Conservation (phyloP, 2,888 invertebrate species). For the Cistogaster globosa region DNA sequence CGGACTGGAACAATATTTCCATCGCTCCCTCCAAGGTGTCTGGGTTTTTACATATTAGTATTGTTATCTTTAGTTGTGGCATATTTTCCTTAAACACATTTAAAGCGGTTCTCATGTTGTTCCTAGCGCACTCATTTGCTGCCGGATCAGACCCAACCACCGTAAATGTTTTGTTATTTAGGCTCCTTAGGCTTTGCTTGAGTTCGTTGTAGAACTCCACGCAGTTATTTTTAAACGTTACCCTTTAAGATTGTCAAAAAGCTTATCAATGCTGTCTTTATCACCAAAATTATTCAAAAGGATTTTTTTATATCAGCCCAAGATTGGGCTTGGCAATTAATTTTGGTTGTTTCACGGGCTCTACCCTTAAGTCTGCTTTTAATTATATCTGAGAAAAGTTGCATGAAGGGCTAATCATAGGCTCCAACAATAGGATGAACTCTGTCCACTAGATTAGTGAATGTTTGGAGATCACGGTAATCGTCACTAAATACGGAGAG, state of each 20-base stretch:
- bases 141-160: not conserved
- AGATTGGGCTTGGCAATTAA: not conserved
- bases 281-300: not conserved
- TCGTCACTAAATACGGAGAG: too few species aligned
- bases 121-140: not conserved
- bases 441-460: too few species aligned
- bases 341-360: not conserved
- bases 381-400: not conserved
- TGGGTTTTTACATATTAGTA: not conserved
- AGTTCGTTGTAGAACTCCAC: slow-evolving; percentile 1
- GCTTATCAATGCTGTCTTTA: not conserved
- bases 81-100: not conserved
- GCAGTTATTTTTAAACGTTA: not conserved
- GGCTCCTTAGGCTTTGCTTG: not conserved
- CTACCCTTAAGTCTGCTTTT: not conserved
- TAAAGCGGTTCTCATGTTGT: not conserved
- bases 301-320: not conserved
- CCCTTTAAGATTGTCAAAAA: not conserved
- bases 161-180: not conserved
- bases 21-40: not conserved
- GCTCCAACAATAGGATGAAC: not conserved
- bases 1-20: slow-evolving; percentile 1
- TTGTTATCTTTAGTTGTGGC: not conserved
- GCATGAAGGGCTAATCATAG: not conserved
- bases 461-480: too few species aligned